Conservation (phyloP, 2,797 vertebrate genomes). For the Somateria mollissima region DNA sequence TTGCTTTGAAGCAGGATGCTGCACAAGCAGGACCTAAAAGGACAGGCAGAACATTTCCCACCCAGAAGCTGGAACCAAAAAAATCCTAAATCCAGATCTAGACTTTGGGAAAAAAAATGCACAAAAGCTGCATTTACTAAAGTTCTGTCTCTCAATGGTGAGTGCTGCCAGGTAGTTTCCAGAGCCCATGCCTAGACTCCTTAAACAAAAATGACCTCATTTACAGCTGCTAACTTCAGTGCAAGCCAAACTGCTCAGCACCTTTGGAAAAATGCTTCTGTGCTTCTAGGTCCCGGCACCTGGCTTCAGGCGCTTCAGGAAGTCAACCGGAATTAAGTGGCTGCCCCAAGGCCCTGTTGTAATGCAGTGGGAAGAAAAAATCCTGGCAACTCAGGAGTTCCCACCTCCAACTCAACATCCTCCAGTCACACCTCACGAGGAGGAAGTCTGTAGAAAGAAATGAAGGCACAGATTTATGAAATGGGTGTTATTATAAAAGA, state of each 20-base stretch:
- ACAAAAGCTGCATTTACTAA: background rate
- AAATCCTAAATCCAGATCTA: background rate
- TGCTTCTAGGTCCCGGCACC: background rate
- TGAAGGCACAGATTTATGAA: background rate
- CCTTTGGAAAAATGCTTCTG: background rate
- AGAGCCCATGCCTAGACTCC: background rate
- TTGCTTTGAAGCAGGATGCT: background rate
- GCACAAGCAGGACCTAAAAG: background rate
- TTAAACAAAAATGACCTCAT: background rate
- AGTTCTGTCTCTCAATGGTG: background rate
- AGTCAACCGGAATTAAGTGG: background rate
- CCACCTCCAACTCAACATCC: background rate
- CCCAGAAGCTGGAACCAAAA: background rate
- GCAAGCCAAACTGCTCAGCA: background rate
- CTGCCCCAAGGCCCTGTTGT: background rate
- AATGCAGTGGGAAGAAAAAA: background rate
- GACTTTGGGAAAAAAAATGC: background rate
- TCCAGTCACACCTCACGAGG: background rate
- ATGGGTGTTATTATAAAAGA: background rate
- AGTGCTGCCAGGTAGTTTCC: background rate
- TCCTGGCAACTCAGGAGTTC: background rate
- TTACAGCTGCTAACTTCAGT: background rate
- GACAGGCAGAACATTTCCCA: background rate
- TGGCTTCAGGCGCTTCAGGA: background rate
- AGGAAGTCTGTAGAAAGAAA: background rate